Percentiles rank a stretch among this genome's conserved stretches.
phyloP scores from a whole-genome alignment of 2,888 invertebrate genomes.

The Drosophila rubida region DNA sequence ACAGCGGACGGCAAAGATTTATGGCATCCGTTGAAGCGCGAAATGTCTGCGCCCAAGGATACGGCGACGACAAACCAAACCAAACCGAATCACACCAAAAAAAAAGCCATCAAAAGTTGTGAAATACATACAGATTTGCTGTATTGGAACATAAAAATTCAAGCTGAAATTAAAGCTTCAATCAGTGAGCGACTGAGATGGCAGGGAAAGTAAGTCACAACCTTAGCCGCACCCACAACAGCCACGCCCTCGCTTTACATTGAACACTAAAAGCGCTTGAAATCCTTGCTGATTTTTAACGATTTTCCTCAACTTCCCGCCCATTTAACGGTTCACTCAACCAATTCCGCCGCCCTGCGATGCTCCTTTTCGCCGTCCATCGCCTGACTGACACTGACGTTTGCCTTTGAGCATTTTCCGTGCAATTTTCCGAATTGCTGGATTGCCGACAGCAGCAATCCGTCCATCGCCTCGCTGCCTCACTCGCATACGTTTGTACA shows the following conservation, averaged over 20 bases:
- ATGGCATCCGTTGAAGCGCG: conserved; percentile 58
- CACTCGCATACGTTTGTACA: background rate
- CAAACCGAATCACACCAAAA: too few species aligned
- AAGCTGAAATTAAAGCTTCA: conserved; percentile 45
- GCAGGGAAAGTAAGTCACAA: background rate
- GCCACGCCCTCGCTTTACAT: background rate
- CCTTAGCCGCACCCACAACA: conserved; percentile 4
- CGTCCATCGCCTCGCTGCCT: conserved; percentile 7
- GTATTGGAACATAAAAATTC: conserved; percentile 6
- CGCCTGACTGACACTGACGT: conserved; percentile 49
- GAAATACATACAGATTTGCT: conserved; percentile 3
- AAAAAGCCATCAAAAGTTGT: conserved; percentile 37
- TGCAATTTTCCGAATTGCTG: conserved; percentile 51
- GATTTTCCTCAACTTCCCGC: conserved; percentile 41
- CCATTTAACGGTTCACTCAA: conserved; percentile 45
- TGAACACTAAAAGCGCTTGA: conserved; percentile 32
- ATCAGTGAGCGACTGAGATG: conserved; percentile 14
- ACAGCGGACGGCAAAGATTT: conserved; percentile 54
- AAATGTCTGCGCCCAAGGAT: conserved; percentile 55
- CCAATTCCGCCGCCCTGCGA: conserved; percentile 7
- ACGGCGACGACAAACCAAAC: conserved; percentile 8
- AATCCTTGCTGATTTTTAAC: conserved; percentile 55
- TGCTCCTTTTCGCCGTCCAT: conserved; percentile 6
- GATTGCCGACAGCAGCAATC: conserved; percentile 30
- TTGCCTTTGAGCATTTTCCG: conserved; percentile 42